phyloP scores from a whole-genome alignment of 2,797 vertebrate species.

The Myripristis jacobus region DNA sequence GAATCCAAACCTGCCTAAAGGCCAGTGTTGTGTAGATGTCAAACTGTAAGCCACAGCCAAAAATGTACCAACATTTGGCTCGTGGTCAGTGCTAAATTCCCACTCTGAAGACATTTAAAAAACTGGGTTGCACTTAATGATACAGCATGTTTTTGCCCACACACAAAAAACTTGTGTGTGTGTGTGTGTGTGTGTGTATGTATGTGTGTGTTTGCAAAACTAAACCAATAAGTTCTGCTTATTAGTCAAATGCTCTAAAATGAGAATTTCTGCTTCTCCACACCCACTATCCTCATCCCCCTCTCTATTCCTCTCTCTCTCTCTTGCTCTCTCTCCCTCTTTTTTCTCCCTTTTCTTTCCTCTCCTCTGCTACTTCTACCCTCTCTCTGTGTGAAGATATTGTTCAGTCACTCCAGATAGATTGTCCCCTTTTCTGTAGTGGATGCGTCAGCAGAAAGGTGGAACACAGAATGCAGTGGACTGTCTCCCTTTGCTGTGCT shows the following conservation, averaged over 20 bases:
- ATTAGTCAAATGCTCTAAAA: conserved; percentile 49
- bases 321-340: conserved; percentile 48
- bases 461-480: conserved; percentile 48
- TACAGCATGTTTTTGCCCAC: too few relatives aligned
- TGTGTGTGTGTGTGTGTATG: background rate
- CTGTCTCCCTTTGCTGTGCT: conserved; percentile 44
- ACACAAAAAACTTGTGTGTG: background rate
- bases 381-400: conserved; percentile 32
- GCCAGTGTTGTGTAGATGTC: too few relatives aligned
- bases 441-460: conserved; percentile 66
- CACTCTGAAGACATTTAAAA: background rate
- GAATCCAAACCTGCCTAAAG: too few relatives aligned
- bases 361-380: too few relatives aligned
- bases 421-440: conserved; percentile 53
- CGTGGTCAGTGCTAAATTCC: background rate
- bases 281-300: conserved; percentile 11
- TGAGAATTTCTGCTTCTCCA: conserved; percentile 31
- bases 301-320: conserved; percentile 37
- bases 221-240: conserved; percentile 28
- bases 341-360: too few relatives aligned
- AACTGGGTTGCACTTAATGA: background rate
- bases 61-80: background rate
- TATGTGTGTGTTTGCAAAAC: conserved; percentile 13
- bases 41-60: too few relatives aligned
- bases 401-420: conserved; percentile 58